Evolutionary conservation across 2,113 vertebrate species (phyloP).

Genomic region (Engystomops pustulosus): DNA sequence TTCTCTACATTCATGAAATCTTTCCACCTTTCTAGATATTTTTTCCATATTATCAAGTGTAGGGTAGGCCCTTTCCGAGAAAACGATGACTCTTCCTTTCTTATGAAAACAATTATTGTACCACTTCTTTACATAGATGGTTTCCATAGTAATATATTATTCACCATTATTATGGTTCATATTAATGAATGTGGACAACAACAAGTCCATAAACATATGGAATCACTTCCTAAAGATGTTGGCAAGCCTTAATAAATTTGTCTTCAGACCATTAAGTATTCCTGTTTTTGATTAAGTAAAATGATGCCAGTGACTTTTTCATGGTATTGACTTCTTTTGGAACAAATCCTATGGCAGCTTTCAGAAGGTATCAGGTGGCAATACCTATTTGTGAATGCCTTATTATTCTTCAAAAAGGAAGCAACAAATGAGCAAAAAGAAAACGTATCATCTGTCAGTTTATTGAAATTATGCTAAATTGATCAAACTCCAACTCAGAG

Average conservation of each 20-base stretch:
- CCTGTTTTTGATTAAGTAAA: not conserved
- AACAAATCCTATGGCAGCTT: not conserved
- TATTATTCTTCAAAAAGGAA: constrained; percentile 14
- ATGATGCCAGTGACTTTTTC: not conserved
- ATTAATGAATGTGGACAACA: no score
- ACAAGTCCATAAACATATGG: no score
- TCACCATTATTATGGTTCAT: no score
- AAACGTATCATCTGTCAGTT: constrained; percentile 39
- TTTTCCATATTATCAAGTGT: no score
- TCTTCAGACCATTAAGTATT: not conserved
- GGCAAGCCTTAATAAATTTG: not conserved
- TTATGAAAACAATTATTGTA: no score
- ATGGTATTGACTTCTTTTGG: not conserved
- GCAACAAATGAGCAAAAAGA: not conserved
- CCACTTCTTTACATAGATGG: no score
- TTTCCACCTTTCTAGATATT: no score
- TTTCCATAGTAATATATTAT: no score
- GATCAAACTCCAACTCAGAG: constrained; percentile 5
- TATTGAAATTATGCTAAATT: constrained; percentile 32
- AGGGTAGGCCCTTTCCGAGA: no score
- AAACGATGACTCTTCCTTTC: no score
- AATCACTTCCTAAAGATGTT: no score
- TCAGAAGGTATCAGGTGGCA: constrained; percentile 3
- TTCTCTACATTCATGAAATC: no score
- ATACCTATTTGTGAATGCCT: constrained; percentile 32